Conservation (phyloP, 2,797 vertebrate genomes). For the Lepilemur septentrionalis region DNA sequence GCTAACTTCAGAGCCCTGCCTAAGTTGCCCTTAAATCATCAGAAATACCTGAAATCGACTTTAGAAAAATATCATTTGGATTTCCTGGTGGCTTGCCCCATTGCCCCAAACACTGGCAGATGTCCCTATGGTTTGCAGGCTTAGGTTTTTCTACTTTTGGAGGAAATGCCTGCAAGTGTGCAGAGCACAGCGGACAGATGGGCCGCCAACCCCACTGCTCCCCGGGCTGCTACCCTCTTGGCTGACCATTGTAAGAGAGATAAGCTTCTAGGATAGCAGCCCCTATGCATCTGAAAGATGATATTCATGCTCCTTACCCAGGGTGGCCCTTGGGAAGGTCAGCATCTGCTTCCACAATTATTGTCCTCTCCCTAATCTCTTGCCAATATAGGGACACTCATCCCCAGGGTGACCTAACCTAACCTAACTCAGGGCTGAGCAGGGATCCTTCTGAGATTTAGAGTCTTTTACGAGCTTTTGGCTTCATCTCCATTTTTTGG, state of each 20-base stretch:
- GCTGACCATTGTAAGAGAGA: background rate
- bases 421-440: background rate
- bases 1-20: background rate
- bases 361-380: background rate
- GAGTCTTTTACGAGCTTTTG: background rate
- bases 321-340: background rate
- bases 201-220: background rate
- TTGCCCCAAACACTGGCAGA: background rate
- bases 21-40: background rate
- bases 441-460: background rate
- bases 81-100: background rate
- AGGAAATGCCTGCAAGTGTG: background rate
- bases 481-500: slow-evolving; percentile 49
- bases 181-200: background rate
- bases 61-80: background rate
- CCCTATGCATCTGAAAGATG: background rate
- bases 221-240: background rate
- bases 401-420: background rate
- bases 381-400: background rate
- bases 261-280: background rate
- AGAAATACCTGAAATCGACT: background rate
- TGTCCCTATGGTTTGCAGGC: background rate
- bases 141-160: slow-evolving; percentile 22
- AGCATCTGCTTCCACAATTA: background rate
- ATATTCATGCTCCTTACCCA: background rate